Base-by-base conservation (phyloP, 1,140 invertebrate genomes). In the Notospermus geniculatus region DNA sequence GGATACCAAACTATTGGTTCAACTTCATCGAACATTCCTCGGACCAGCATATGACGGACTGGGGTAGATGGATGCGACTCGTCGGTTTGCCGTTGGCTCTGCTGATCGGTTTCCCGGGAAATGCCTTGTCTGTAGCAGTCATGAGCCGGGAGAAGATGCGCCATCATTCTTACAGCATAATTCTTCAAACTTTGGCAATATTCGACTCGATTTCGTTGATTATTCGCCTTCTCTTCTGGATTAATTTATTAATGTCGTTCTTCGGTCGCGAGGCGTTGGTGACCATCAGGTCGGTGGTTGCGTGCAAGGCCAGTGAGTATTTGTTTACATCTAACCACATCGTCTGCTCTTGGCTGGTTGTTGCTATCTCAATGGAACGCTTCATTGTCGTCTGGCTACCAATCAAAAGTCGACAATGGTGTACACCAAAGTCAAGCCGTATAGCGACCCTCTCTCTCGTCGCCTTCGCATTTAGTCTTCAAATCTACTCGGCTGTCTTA, bases 321-420 rank as follows among this genome's bases (percentile, higher is more conserved):
- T 29, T 60, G 22, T 52, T 59, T 50, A 64, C 63, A 23, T 39
- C 46, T n/a, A 57, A 60, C 57, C 57, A 58, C 25, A 54, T 64
- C 45, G 28, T 64, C 36, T 60, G 63, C 45, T 64, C 63, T 23
- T 64, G 63, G 63, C 15, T 56, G 1, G 30, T 64, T 19, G 63
- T 64, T 30, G 52, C 54, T 54, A 36, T 64, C 39, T 60, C 63
- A 4, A 17, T 30, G 22, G 63, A 64, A 58, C 57, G 63, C 1
- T 23, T 64, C n/a, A 28, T 64, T 28, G 59, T 64, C 23, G 57
- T 59, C 23, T 19, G 28, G 4, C 56, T 64, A n/a, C 63, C 63
- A 11, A 19, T 64, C 25, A 56, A 27, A 5, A 39, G 57, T 29
- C n/a, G 19, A 19, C n/a, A 32, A 17, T 11, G 59, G 32, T 59